phyloP scores from a whole-genome alignment of 2,113 vertebrate genomes.

The Passer montanus region DNA sequence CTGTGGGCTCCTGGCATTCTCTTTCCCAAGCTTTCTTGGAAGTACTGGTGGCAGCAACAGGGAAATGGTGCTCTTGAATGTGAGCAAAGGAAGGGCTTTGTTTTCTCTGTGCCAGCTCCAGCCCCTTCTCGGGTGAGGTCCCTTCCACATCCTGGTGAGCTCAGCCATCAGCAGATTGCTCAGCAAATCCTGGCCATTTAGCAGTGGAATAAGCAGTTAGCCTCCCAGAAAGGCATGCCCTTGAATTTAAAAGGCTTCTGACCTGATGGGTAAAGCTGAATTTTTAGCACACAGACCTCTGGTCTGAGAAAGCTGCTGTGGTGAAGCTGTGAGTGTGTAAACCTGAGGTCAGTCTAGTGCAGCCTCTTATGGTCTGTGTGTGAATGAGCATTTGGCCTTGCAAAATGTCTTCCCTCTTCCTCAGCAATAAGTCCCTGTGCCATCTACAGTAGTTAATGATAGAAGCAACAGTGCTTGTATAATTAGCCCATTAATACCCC shows the following conservation, averaged over 20 bases:
- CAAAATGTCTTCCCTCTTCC: neutral
- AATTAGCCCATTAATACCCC: slow-evolving; percentile 23
- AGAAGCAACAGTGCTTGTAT: neutral
- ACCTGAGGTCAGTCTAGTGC: neutral
- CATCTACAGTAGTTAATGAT: neutral
- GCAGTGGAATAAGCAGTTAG: neutral
- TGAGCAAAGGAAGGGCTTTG: neutral
- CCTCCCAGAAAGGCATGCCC: neutral
- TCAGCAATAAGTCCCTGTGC: neutral
- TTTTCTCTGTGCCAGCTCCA: neutral
- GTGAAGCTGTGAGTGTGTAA: neutral
- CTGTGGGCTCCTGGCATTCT: neutral
- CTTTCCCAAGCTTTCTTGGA: slow-evolving; percentile 10
- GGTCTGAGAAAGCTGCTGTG: neutral
- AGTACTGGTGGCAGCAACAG: neutral
- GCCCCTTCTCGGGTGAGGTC: neutral
- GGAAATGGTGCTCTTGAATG: neutral
- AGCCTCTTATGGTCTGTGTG: neutral
- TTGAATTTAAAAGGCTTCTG: neutral
- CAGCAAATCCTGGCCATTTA: neutral
- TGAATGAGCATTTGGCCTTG: neutral
- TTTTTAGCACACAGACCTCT: neutral
- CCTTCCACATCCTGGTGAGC: fast-evolving
- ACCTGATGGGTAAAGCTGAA: neutral
- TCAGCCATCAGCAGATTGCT: neutral